These are phyloP conservation scores for Brienomyrus brachyistius DNA, from an alignment of 2,113 vertebrate genomes.

Conservation along the genomic window DNA sequence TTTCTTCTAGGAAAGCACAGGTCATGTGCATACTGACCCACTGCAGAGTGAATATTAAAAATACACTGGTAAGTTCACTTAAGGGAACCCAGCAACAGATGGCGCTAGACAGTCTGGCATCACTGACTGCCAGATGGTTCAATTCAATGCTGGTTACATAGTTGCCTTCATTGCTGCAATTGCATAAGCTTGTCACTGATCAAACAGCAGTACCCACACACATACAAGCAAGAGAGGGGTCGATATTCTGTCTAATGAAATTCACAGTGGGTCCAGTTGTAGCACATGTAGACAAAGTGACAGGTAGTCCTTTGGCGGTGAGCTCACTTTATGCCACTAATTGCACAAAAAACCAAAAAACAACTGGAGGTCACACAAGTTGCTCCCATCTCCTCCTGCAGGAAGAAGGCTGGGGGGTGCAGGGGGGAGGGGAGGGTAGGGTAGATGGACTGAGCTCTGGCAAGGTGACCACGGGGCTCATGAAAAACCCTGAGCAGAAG, in stretches of 20 bases:
- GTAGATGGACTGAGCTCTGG: not conserved
- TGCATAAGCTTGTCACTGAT: slow-evolving; percentile 62
- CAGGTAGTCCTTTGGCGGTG: slow-evolving; percentile 66
- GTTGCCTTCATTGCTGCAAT: slow-evolving; percentile 55
- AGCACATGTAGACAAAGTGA: slow-evolving; percentile 60
- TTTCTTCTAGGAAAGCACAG: not conserved
- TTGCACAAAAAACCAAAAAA: slow-evolving; percentile 14
- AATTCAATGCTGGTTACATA: slow-evolving; percentile 35
- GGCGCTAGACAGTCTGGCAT: slow-evolving; percentile 42
- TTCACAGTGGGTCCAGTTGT: slow-evolving; percentile 73
- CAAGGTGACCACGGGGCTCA: not conserved
- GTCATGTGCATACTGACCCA: not conserved
- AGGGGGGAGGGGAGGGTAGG: slow-evolving; percentile 31
- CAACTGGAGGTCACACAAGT: not conserved
- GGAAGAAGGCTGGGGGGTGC: slow-evolving; percentile 21
- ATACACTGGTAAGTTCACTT: not conserved
- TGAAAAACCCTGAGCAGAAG: not conserved
- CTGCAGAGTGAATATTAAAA: not conserved
- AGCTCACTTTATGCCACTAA: slow-evolving; percentile 49
- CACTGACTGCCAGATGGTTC: slow-evolving; percentile 42
- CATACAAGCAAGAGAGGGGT: slow-evolving; percentile 49
- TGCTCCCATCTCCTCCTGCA: not conserved
- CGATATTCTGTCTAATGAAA: slow-evolving; percentile 36
- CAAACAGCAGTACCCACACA: slow-evolving; percentile 38
- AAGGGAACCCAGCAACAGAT: slow-evolving; percentile 13